A percentile compares a stretch with the other conserved stretches of the same genome.
These are phyloP conservation scores for Acanthaster planci DNA, from an alignment of 35 echinoderm and acorn worm genomes.

Conservation along the genomic window DNA sequence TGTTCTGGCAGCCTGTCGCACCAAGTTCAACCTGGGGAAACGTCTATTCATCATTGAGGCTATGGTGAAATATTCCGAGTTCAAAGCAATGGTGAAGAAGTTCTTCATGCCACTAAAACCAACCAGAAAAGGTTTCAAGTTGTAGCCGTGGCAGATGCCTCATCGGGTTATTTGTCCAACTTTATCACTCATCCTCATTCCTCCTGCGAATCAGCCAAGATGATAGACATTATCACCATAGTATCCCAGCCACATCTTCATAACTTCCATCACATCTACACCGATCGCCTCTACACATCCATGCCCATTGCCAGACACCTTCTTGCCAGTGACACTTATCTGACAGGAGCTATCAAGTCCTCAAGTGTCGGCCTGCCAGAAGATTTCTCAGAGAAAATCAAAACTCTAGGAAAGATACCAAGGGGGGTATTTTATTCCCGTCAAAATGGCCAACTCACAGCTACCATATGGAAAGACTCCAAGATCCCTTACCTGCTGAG, in stretches of 20 bases:
- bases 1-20: background rate
- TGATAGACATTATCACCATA: background rate
- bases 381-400: background rate
- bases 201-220: background rate
- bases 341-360: slow-evolving; percentile 30
- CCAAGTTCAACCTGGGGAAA: background rate
- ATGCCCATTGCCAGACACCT: slow-evolving; percentile 11
- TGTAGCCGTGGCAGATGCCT: slow-evolving; percentile 34
- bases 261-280: slow-evolving; percentile 37
- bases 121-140: slow-evolving; percentile 41
- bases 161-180: slow-evolving; percentile 31
- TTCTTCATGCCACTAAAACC: slow-evolving; percentile 48
- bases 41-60: slow-evolving; percentile 43
- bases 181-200: background rate
- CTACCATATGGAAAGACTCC: slow-evolving; percentile 10
- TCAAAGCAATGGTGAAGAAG: background rate
- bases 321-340: background rate
- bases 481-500: background rate
- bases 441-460: background rate
- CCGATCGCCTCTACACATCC: slow-evolving; percentile 36
- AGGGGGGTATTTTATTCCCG: slow-evolving; percentile 11
- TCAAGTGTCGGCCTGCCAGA: background rate
- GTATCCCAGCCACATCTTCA: background rate
- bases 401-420: background rate
- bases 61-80: slow-evolving; percentile 43